phyloP scores from a whole-genome alignment of 1,140 invertebrate genomes.

The Conus ventricosus region DNA sequence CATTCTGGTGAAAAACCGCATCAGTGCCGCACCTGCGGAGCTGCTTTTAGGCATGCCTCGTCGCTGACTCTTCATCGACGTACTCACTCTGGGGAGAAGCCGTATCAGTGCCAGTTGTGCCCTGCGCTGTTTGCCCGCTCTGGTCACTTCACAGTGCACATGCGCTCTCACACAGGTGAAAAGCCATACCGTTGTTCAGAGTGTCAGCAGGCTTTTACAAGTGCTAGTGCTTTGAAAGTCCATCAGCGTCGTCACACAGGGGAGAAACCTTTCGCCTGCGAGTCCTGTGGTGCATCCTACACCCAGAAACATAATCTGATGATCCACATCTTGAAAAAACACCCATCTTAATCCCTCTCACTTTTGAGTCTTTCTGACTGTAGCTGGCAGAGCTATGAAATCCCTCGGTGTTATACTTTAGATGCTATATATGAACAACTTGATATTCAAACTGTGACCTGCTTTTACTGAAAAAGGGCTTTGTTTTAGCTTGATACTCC shows the following conservation, averaged over 20 bases:
- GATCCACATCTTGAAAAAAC: background rate
- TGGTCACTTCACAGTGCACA: conserved; percentile 45
- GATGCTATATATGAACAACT: too few species aligned
- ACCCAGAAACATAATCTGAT: conserved; percentile 2
- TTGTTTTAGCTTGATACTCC: too few species aligned
- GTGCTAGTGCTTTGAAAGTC: background rate
- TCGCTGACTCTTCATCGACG: conserved; percentile 3
- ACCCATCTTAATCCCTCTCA: background rate
- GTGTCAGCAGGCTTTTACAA: background rate
- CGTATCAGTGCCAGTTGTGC: conserved; percentile 3
- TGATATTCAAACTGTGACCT: too few species aligned
- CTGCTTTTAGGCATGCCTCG: background rate
- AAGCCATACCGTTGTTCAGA: background rate
- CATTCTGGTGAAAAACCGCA: conserved; percentile 6
- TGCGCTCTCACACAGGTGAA: background rate
- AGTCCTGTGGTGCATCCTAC: background rate
- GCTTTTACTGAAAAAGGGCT: too few species aligned
- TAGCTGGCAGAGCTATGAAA: too few species aligned
- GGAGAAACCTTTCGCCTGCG: background rate
- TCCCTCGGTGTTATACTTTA: too few species aligned
- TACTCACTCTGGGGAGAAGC: conserved; percentile 3
- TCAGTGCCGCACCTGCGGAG: conserved; percentile 5
- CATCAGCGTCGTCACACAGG: background rate
- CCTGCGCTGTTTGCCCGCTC: conserved; percentile 52
- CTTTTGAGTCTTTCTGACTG: too few species aligned